A percentile compares a stretch with the other conserved stretches of the same genome.
Evolutionary conservation across 2,797 vertebrate genomes (phyloP).

Genomic region (Squalus acanthias): DNA sequence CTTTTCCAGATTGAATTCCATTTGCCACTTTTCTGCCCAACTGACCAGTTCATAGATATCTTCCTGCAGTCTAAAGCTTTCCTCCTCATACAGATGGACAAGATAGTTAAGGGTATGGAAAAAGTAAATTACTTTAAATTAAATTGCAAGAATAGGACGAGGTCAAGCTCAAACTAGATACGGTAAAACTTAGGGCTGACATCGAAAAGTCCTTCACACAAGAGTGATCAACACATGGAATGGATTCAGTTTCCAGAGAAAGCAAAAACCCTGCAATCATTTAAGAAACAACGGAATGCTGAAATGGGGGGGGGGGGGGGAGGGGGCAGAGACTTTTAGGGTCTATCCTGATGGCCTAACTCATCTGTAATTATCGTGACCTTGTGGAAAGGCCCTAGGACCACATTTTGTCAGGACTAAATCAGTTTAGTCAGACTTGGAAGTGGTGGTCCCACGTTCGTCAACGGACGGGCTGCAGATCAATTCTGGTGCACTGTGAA

Average conservation of each 20-base stretch:
- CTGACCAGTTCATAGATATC: too few relatives aligned
- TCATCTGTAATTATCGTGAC: background rate
- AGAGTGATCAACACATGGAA: background rate
- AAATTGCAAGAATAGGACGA: background rate
- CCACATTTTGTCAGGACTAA: background rate
- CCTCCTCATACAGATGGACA: too few relatives aligned
- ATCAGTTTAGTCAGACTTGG: background rate
- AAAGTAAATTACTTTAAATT: background rate
- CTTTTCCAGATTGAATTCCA: too few relatives aligned
- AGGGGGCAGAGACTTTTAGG: background rate
- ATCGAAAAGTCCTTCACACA: background rate
- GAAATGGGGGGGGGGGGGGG: background rate
- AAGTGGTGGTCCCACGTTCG: background rate
- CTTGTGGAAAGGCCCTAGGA: background rate
- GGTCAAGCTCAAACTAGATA: background rate
- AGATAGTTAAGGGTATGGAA: background rate
- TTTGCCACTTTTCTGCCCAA: too few relatives aligned
- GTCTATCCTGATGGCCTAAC: too few relatives aligned
- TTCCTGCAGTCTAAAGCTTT: too few relatives aligned
- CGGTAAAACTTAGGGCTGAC: background rate
- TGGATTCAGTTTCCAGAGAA: background rate
- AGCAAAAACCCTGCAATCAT: background rate
- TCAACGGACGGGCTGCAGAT: background rate
- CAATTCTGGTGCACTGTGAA: background rate
- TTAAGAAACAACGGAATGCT: background rate